Percentiles rank a stretch among this genome's conserved stretches.
Conservation (phyloP, 2,113 vertebrate genomes). For the Benitochromis conjunctus region DNA sequence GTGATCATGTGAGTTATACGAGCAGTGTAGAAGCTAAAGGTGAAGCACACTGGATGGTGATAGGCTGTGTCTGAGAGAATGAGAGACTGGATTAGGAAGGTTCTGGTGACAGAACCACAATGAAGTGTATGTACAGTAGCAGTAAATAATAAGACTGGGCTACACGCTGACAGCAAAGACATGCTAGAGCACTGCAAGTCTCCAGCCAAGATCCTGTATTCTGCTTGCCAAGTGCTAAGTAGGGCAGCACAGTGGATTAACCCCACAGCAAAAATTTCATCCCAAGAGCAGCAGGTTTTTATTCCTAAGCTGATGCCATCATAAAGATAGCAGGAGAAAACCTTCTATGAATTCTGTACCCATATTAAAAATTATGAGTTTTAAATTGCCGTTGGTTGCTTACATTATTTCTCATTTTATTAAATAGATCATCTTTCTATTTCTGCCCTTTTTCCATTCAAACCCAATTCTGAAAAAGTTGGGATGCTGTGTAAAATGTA, state of each 20-base stretch:
- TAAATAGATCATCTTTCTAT: not conserved
- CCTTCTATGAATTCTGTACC: no score
- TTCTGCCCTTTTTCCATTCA: not conserved
- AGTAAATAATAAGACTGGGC: not conserved
- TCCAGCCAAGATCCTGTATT: not conserved
- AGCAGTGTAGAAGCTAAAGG: not conserved
- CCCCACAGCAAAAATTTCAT: not conserved
- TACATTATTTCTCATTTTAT: not conserved
- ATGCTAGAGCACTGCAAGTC: not conserved
- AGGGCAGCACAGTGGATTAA: not conserved
- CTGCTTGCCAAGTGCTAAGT: not conserved
- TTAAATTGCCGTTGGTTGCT: not conserved
- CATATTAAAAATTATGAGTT: not conserved
- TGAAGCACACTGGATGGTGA: not conserved
- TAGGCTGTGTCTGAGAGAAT: not conserved
- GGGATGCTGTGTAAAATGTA: not conserved
- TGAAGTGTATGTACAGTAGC: not conserved
- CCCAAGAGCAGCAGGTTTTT: not conserved
- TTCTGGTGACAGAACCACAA: not conserved
- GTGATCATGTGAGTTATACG: not conserved
- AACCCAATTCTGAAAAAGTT: not conserved
- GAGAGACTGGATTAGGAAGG: not conserved
- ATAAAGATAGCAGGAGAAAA: not conserved
- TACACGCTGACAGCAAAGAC: not conserved
- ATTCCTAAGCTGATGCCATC: not conserved